Conservation (phyloP, 35 echinoderm and acorn worm species). For the Patiria miniata region DNA sequence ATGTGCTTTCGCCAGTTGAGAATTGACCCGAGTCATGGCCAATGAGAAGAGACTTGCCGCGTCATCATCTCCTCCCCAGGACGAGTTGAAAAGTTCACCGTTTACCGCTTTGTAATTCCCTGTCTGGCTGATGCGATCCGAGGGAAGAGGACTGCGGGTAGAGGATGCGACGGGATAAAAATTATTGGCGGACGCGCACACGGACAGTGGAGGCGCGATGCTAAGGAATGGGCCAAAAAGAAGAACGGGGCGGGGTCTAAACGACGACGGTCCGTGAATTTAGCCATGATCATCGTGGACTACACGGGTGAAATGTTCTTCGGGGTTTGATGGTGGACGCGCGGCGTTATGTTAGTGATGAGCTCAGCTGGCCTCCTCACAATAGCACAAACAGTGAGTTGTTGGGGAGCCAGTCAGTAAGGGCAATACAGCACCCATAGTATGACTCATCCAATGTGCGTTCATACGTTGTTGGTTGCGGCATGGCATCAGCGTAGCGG, state of each 20-base stretch:
- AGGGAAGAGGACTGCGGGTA: not conserved
- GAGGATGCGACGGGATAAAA: not conserved
- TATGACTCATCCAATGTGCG: not conserved
- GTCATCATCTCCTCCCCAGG: not conserved
- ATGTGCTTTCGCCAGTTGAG: slow-evolving; percentile 16
- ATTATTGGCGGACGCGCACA: not conserved
- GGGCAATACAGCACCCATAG: not conserved
- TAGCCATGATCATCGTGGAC: not conserved
- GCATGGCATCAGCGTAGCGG: not conserved
- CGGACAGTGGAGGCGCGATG: not conserved
- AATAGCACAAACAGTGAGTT: not conserved
- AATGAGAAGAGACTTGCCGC: not conserved
- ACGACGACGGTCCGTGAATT: not conserved
- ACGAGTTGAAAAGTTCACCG: slow-evolving; percentile 25
- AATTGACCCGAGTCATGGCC: not conserved
- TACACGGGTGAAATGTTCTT: not conserved
- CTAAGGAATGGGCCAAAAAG: not conserved
- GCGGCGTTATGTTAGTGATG: not conserved
- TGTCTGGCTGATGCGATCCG: slow-evolving; percentile 21
- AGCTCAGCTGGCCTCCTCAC: not conserved
- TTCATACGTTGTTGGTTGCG: not conserved
- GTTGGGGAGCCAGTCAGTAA: no score
- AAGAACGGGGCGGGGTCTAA: slow-evolving; percentile 8
- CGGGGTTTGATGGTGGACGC: not conserved
- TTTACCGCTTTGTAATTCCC: slow-evolving; percentile 23